Evolutionary conservation across 2,888 invertebrate genomes (phyloP).

Genomic region (Bombyx huttoni): DNA sequence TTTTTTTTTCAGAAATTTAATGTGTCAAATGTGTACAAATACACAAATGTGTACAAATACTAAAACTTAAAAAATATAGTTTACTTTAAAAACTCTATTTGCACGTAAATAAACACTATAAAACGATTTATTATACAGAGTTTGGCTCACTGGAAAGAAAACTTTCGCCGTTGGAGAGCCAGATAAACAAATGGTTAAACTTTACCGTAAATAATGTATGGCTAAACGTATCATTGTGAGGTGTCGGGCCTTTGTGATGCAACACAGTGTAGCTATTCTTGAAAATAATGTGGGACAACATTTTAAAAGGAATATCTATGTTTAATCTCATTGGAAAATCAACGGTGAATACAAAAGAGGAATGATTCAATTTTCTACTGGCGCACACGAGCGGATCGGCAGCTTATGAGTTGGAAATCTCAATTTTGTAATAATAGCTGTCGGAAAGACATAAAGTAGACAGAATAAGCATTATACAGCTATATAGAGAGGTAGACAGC

Average conservation of each 20-base stretch:
- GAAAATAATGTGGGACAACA: not conserved
- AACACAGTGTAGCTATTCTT: constrained; percentile 5
- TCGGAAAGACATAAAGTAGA: no score
- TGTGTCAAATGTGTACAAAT: no score
- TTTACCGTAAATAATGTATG: constrained; percentile 25
- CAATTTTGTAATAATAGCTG: no score
- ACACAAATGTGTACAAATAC: no score
- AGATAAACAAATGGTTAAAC: constrained; percentile 29
- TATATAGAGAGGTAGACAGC: no score
- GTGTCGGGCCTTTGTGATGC: constrained; percentile 1
- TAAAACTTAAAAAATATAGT: not conserved
- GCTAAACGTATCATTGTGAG: constrained; percentile 16
- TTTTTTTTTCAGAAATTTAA: no score
- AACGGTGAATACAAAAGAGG: not conserved
- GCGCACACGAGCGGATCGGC: no score
- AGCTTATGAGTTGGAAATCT: no score
- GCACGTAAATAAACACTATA: constrained; percentile 8
- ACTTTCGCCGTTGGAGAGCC: constrained; percentile 18
- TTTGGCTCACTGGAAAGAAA: constrained; percentile 22
- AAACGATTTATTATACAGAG: constrained; percentile 22
- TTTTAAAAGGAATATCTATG: not conserved
- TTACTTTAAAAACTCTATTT: not conserved
- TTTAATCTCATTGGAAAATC: not conserved
- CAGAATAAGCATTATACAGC: no score
- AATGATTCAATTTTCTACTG: no score